Evolutionary conservation across 2,113 vertebrate genomes (phyloP).

Genomic region (Halcyon malimbica): DNA sequence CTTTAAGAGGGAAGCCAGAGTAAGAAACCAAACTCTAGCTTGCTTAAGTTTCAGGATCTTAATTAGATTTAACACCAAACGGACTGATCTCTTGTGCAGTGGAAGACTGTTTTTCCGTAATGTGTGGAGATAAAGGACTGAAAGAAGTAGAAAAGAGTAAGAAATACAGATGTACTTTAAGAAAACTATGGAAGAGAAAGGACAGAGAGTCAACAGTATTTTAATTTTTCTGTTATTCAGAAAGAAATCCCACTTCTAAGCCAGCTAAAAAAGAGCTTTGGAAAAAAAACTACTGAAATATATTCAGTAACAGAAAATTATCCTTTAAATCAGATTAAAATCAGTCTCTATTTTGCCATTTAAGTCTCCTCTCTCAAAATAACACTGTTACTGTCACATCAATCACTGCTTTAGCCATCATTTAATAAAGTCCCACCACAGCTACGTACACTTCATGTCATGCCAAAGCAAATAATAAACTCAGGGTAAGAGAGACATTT

Average conservation of each 20-base stretch:
- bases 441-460: accelerated
- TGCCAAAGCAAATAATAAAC: not conserved
- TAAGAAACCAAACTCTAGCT: not conserved
- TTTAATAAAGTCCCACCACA: not conserved
- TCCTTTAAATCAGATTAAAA: not conserved
- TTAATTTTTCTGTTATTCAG: not conserved
- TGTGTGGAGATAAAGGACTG: not conserved
- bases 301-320: not conserved
- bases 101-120: not conserved
- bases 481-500: too few relatives aligned
- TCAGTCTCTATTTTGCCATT: not conserved
- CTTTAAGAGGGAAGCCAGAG: not conserved
- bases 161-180: not conserved
- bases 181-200: not conserved
- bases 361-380: not conserved
- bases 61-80: not conserved
- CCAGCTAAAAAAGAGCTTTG: not conserved
- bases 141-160: not conserved
- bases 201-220: not conserved
- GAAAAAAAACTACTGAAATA: not conserved
- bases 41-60: not conserved
- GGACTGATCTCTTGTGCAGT: not conserved
- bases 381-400: not conserved
- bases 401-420: not conserved
- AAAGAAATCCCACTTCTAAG: not conserved